Conservation (phyloP, 2,888 invertebrate genomes). For the Conchocele bisecta region DNA sequence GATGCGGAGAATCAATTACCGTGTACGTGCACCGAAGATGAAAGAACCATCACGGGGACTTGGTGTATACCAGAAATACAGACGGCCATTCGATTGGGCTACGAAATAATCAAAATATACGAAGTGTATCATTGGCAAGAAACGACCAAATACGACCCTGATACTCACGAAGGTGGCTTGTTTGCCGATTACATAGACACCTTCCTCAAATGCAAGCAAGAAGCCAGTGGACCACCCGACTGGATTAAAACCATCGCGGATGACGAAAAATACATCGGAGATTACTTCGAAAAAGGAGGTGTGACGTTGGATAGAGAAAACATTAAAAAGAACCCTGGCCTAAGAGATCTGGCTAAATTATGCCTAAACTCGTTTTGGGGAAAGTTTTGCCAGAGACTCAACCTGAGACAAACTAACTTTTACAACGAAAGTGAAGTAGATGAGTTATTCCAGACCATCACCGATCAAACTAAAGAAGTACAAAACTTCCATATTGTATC, state of each 20-base stretch:
- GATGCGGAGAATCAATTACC: constrained; percentile 55
- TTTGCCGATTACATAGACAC: no score
- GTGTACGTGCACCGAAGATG: constrained; percentile 57
- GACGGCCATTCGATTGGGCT: constrained; percentile 5
- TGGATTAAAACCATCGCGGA: no score
- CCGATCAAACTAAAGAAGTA: constrained; percentile 12
- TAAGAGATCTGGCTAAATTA: background rate
- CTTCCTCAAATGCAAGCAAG: background rate
- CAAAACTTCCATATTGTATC: constrained; percentile 22
- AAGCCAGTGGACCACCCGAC: background rate
- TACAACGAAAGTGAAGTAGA: constrained; percentile 17
- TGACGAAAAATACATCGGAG: background rate
- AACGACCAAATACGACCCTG: background rate
- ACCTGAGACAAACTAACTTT: constrained; percentile 3
- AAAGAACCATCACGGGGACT: background rate
- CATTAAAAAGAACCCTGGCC: constrained; percentile 5
- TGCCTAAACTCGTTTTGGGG: constrained; percentile 10
- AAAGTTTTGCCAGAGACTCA: constrained; percentile 15
- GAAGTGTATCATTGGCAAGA: constrained; percentile 21
- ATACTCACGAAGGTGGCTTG: no score
- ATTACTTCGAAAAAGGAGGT: background rate
- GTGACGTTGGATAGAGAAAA: background rate
- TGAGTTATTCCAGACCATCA: no score
- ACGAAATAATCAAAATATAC: constrained; percentile 3
- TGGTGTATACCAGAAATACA: background rate